A percentile compares a stretch with the other conserved stretches of the same genome.
Evolutionary conservation across 2,113 vertebrate species (phyloP).

Genomic region (Cololabis saira): DNA sequence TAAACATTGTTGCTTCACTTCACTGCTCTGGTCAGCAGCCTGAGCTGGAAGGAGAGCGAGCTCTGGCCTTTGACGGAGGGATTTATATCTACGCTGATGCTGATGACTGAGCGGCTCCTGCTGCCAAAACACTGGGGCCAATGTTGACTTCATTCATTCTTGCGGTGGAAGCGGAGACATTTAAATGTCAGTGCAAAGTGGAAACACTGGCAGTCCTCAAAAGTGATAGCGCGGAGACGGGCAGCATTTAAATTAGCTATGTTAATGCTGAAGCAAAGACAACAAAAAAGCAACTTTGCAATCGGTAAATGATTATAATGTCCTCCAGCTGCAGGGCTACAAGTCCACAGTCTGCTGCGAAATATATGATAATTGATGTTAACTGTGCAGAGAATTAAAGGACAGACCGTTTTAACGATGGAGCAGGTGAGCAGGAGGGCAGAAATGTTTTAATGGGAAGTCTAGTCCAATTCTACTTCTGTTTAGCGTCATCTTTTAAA

Average conservation of each 20-base stretch:
- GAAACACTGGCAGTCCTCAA: slow-evolving; percentile 24
- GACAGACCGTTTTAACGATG: too few species aligned
- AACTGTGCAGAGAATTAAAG: slow-evolving; percentile 8
- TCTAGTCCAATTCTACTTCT: slow-evolving; percentile 16
- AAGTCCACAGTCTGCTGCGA: background rate
- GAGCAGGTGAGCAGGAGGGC: background rate
- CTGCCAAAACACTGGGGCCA: slow-evolving; percentile 33
- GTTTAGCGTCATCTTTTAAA: background rate
- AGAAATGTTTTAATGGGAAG: background rate
- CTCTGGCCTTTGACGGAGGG: slow-evolving; percentile 55
- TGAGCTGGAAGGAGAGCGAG: slow-evolving; percentile 50
- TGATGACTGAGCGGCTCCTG: slow-evolving; percentile 36
- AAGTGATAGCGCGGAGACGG: slow-evolving; percentile 19
- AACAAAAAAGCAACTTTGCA: slow-evolving; percentile 30
- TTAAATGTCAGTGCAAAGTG: slow-evolving; percentile 64
- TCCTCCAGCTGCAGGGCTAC: slow-evolving; percentile 2
- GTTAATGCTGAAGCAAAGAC: slow-evolving; percentile 17
- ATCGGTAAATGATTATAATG: slow-evolving; percentile 22
- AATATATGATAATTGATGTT: slow-evolving; percentile 10
- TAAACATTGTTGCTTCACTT: slow-evolving; percentile 58
- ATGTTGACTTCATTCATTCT: slow-evolving; percentile 36
- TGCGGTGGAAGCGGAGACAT: slow-evolving; percentile 24
- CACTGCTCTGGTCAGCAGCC: slow-evolving; percentile 23
- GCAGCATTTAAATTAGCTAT: slow-evolving; percentile 24
- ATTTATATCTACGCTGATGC: slow-evolving; percentile 24